These are phyloP conservation scores for Microplitis mediator DNA, from an alignment of 1,140 invertebrate species.

Conservation along the genomic window DNA sequence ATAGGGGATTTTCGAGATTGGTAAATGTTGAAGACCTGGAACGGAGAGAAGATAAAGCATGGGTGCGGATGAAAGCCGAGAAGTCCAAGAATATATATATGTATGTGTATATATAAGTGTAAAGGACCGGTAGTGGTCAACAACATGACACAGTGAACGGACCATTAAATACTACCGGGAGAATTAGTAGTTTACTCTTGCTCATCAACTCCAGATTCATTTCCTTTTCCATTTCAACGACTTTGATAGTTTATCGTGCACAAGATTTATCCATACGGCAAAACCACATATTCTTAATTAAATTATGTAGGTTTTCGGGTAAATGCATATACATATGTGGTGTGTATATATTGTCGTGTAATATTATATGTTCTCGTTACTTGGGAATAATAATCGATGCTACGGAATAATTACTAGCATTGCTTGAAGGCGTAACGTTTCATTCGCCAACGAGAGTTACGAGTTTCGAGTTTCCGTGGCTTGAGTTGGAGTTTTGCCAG, in stretches of 20 bases:
- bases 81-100: constrained; percentile 1
- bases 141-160: not conserved
- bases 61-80: constrained; percentile 18
- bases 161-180: constrained; percentile 14
- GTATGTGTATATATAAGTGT: not conserved
- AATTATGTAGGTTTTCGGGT: not conserved
- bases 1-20: not conserved
- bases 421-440: constrained; percentile 22
- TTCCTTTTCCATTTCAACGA: constrained; percentile 1
- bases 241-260: not conserved
- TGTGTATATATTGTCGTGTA: not conserved
- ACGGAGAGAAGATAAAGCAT: constrained; percentile 21
- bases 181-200: not conserved
- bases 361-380: not conserved
- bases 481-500: constrained; percentile 27
- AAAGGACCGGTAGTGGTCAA: constrained; percentile 11
- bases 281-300: not conserved
- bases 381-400: constrained; percentile 9
- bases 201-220: constrained; percentile 6
- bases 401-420: constrained; percentile 14
- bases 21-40: constrained; percentile 20
- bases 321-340: not conserved
- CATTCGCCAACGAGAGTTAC: constrained; percentile 19
- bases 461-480: constrained; percentile 26
- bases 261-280: not conserved